Evolutionary conservation across 2,113 vertebrate species (phyloP).

Genomic region (Anolis carolinensis): DNA sequence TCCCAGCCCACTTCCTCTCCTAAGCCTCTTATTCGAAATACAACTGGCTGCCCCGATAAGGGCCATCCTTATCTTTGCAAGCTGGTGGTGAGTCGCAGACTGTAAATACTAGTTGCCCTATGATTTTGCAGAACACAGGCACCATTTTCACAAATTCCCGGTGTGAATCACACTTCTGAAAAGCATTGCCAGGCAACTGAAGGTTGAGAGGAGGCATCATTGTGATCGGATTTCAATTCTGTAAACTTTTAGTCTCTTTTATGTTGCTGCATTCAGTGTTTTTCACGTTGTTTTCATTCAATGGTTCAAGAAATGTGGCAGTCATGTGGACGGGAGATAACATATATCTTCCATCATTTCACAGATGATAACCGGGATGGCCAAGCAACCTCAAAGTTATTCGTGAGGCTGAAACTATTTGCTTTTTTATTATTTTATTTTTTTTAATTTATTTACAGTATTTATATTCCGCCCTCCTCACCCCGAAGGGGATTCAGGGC

Average conservation of each 20-base stretch:
- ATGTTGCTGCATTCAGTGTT: too few species aligned
- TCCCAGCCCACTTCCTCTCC: neutral
- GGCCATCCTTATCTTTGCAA: conserved; percentile 36
- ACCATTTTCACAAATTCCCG: neutral
- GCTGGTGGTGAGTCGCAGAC: conserved; percentile 14
- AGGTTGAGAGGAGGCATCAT: neutral
- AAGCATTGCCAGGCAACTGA: neutral
- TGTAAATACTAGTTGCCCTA: neutral
- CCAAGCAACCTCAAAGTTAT: too few species aligned
- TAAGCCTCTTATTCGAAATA: neutral
- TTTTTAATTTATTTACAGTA: too few species aligned
- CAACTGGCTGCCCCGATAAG: conserved; percentile 56
- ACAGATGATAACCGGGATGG: too few species aligned
- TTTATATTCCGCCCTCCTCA: too few species aligned
- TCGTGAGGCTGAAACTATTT: too few species aligned
- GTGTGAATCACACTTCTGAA: neutral
- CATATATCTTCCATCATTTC: neutral
- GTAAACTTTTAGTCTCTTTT: too few species aligned
- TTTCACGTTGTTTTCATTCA: too few species aligned
- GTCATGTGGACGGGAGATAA: neutral
- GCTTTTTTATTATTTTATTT: too few species aligned
- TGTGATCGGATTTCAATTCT: too few species aligned
- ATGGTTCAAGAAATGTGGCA: neutral
- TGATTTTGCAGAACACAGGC: neutral
- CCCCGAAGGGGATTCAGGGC: too few species aligned